Base-by-base conservation (phyloP, 1,140 invertebrate genomes). In the Reticulitermes speratus region DNA sequence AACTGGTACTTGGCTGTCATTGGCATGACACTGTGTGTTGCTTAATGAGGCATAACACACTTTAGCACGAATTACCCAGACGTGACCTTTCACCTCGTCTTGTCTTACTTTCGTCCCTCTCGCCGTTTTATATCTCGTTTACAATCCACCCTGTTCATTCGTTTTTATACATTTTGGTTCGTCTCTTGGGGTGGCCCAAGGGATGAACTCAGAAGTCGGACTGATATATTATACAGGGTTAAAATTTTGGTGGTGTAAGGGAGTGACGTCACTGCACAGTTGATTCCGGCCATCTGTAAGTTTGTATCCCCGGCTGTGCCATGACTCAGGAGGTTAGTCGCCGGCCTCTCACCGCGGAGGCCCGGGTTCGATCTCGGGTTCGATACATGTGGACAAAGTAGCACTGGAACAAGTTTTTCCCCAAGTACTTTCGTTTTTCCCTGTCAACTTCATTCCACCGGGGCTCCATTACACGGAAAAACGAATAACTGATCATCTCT, bases 91-190 rank as follows among this genome's bases (percentile, higher is more conserved):
- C n/a, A 30, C 65, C 7, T 2, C 65, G 25, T 16, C 65, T 75
- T 75, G 19, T n/a, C 65, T 5, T 30, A 25, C n/a, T 30, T 16
- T 9, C 65, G 25, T 9, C 25, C 65, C 65, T 65, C 21, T 65
- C 59, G 59, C 12, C 59, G 6, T 65, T 65, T 65, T 65, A 65
- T 65, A 65, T 65, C 21, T 65, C 21, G 59, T 65, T 65, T 65
- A 23, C 5, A 65, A 65, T 23, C 21, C 21, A 65, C 59, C 21
- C 59, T n/a, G 21, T 23, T 65, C 59, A 65, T 65, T 65, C 59
- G 59, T 65, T 65, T 65, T 65, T 65, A 65, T 65, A 65, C 59
- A n/a, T 65, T 65, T 65, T 65, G 59, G 59, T 65, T 65, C 21
- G 59, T 65, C 59, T 65, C 59, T 65, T 65, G 59, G 59, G 59